Evolutionary conservation across 2,888 invertebrate species (phyloP).

Genomic region (Neoitamus cyanurus): DNA sequence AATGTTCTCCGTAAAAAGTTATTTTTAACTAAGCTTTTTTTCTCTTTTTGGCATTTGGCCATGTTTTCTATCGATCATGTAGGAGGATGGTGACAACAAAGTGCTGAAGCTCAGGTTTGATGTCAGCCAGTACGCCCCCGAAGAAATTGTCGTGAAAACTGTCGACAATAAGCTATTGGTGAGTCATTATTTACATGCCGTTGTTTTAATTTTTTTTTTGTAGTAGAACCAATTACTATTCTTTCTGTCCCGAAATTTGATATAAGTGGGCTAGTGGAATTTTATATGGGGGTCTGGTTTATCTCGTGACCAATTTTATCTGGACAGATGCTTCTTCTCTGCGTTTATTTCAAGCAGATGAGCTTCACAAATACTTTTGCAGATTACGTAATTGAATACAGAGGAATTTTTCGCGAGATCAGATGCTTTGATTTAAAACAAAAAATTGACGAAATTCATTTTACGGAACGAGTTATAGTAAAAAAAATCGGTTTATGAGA

Average conservation of each 20-base stretch:
- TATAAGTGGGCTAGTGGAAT: not conserved
- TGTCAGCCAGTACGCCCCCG: conserved; percentile 95
- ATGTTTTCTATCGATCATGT: conserved; percentile 65
- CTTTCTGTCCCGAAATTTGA: not conserved
- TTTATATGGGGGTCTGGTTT: not conserved
- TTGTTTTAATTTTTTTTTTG: not conserved
- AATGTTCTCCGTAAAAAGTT: not conserved
- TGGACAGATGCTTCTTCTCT: not conserved
- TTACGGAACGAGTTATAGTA: not conserved
- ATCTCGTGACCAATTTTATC: conserved; percentile 1
- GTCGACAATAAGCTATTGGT: conserved; percentile 97
- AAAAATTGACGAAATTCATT: not conserved
- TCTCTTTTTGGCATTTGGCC: conserved; percentile 34
- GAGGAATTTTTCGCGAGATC: not conserved
- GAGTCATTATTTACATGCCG: conserved; percentile 62
- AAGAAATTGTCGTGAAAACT: conserved; percentile 98
- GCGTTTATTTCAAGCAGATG: not conserved
- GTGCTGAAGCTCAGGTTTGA: conserved; percentile 95
- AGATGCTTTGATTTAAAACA: not conserved
- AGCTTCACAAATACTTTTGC: not conserved
- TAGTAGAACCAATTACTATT: not conserved
- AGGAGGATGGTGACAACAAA: conserved; percentile 94
- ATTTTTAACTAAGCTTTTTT: conserved; percentile 24
- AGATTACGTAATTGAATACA: not conserved
- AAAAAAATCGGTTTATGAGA: not conserved